These are phyloP conservation scores for Spatulosminthurus flaviceps DNA, from an alignment of 2,888 invertebrate genomes.

Conservation along the genomic window DNA sequence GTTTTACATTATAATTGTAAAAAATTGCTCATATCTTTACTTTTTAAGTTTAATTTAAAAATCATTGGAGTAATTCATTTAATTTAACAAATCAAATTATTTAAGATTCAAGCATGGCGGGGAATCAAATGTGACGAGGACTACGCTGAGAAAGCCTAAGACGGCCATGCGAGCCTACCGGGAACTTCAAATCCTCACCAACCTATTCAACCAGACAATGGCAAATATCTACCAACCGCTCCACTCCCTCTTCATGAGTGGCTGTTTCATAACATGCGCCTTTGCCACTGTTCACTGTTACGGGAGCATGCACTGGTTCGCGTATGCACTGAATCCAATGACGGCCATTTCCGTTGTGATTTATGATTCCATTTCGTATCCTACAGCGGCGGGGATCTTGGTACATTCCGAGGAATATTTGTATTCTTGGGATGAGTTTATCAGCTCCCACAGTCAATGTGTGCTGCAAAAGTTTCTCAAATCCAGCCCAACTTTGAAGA, in stretches of 20 bases:
- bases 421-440: not conserved
- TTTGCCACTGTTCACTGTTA: not conserved
- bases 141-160: not conserved
- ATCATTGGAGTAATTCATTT: no score
- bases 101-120: no score
- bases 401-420: not conserved
- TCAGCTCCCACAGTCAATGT: not conserved
- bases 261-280: not conserved
- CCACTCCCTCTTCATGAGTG: not conserved
- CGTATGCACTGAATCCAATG: not conserved
- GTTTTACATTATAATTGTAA: not conserved
- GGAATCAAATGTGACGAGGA: not conserved
- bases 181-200: slow-evolving; percentile 6
- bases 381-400: slow-evolving; percentile 5
- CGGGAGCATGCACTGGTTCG: slow-evolving; percentile 12
- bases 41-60: no score
- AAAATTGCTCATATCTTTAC: not conserved
- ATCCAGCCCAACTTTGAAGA: not conserved
- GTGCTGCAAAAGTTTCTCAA: not conserved
- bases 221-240: not conserved
- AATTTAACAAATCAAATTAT: no score
- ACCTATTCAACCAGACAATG: not conserved
- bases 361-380: not conserved
- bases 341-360: not conserved
- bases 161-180: not conserved